phyloP scores from a whole-genome alignment of 2,888 invertebrate genomes.

The Ochropleura plecta region DNA sequence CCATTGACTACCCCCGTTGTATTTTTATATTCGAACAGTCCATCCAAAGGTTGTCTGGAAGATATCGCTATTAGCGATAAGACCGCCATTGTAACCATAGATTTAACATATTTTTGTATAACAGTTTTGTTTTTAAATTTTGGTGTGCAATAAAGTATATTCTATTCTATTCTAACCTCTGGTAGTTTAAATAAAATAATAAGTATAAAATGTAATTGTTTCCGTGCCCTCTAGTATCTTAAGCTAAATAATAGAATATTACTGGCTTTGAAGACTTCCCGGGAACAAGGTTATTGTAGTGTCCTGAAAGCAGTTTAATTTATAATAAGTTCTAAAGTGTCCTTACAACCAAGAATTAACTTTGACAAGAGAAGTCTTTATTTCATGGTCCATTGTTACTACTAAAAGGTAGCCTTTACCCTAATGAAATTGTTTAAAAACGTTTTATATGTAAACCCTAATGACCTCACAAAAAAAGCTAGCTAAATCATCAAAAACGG shows the following conservation, averaged over 20 bases:
- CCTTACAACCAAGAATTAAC: not conserved
- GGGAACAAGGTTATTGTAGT: not conserved
- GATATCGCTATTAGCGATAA: no score
- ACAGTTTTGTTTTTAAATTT: no score
- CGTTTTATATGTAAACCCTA: slow-evolving; percentile 14
- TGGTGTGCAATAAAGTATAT: no score
- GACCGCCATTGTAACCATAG: no score
- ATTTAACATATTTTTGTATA: no score
- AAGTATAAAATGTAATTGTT: not conserved
- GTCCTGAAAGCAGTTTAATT: not conserved
- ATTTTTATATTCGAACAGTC: no score
- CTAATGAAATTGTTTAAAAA: not conserved
- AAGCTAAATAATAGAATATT: not conserved
- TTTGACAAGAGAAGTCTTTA: not conserved
- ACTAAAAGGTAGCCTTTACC: not conserved
- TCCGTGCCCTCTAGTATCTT: not conserved
- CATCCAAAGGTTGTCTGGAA: no score
- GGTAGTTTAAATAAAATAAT: not conserved
- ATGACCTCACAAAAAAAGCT: slow-evolving; percentile 12
- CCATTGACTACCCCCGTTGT: no score
- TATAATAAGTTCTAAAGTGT: not conserved
- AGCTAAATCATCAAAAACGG: slow-evolving; percentile 38
- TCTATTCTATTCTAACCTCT: no score
- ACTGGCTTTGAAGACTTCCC: not conserved
- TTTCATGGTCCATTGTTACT: not conserved